Evolutionary conservation across 2,797 vertebrate genomes (phyloP), one percentile per base, ranked within the genome.

Genomic region (Hyperoplus immaculatus): DNA sequence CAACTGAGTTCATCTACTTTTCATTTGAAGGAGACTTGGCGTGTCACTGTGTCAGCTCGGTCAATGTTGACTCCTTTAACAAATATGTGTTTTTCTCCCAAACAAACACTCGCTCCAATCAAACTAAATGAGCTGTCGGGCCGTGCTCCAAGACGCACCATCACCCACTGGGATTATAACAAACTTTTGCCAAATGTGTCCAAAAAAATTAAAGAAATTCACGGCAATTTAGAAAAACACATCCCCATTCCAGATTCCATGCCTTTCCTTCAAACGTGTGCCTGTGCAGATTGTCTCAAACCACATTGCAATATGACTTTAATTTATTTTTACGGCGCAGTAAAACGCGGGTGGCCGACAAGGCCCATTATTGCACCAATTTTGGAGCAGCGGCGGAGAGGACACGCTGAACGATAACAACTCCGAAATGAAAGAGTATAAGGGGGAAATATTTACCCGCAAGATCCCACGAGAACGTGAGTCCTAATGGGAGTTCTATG

Each of bases 301-400:
- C 93, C 92, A 77, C 93, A 92, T 86, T 71, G 51, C 90, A 94
- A 94, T 94, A 88, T 95, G 94, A 94, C 90, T 92, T 91, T 86
- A 88, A 94, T 95, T 29, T 96, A 92, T 89, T 94, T 94, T 95
- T 92, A 95, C 87, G 69, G 83, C 87, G 71, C 89, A 88, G 89
- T 95, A 93, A 95, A 95, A 88, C 49, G 91, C 92, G 93, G 93
- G 95, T 95, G 95, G 94, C 87, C 93, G 87, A 86, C 89, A 82
- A 84, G 90, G 69, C 87, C 91, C 87, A 90, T 94, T 92, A 91
- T 57, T 12, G 39, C 72, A 85, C 68, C 73, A 78, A 88, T 73
- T 74, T 75, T 73, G 79, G 67, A 87, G 78, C 81, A 73, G 50
- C 78, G 82, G 50, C 78, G 82, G 81, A 87, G 77, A 74, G 75